phyloP scores from a whole-genome alignment of 2,113 vertebrate genomes.

The Jacana jacana region DNA sequence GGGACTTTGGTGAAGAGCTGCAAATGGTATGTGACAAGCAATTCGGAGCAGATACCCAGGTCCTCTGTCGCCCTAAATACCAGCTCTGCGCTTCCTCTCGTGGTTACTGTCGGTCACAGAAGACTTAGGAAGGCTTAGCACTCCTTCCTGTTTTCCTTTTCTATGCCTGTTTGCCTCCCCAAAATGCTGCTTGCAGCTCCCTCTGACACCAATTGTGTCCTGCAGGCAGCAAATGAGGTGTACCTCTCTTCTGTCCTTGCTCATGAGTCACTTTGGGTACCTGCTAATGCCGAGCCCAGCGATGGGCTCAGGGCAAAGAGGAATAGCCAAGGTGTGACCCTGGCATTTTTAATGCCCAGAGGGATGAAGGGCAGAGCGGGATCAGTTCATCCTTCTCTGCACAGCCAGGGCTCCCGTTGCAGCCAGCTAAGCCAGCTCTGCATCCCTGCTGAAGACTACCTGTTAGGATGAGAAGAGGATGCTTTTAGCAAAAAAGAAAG shows the following conservation, averaged over 20 bases:
- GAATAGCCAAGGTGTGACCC: too few species aligned
- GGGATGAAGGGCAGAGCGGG: background rate
- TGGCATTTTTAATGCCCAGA: fast-evolving
- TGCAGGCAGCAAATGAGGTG: background rate
- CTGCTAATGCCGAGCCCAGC: background rate
- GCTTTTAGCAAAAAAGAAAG: background rate
- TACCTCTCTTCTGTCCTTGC: background rate
- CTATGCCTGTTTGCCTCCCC: background rate
- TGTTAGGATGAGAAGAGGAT: fast-evolving
- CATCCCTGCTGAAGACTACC: background rate
- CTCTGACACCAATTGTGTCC: fast-evolving
- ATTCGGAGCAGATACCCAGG: background rate
- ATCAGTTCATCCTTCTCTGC: background rate
- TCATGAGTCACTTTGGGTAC: fast-evolving
- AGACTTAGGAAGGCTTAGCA: background rate
- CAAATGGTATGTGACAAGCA: background rate
- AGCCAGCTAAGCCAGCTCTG: background rate
- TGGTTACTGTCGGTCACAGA: background rate
- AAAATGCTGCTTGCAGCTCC: fast-evolving
- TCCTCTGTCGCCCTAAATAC: background rate
- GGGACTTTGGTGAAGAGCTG: background rate
- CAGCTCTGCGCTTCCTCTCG: background rate
- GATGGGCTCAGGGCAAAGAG: background rate
- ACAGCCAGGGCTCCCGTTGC: background rate
- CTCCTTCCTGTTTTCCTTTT: fast-evolving